phyloP scores from a whole-genome alignment of 2,797 vertebrate species.

The Gila robusta region DNA sequence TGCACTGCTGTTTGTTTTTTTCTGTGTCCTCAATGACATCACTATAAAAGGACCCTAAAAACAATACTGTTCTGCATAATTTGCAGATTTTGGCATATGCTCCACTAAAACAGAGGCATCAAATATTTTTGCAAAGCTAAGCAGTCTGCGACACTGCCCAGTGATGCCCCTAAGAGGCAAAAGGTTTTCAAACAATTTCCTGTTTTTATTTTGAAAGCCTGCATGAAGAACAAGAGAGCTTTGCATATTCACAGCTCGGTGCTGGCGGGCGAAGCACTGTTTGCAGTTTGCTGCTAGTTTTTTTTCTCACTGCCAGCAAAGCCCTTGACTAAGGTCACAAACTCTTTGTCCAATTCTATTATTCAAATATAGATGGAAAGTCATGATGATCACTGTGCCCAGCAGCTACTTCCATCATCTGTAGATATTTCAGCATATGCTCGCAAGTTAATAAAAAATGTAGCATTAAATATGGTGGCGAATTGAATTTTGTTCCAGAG shows the following conservation, averaged over 20 bases:
- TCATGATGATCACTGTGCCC: slow-evolving; percentile 86
- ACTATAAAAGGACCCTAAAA: slow-evolving; percentile 60
- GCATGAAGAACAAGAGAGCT: slow-evolving; percentile 61
- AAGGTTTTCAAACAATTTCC: slow-evolving; percentile 82
- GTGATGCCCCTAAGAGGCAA: slow-evolving; percentile 73
- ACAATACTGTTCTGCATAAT: slow-evolving; percentile 57
- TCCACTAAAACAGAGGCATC: slow-evolving; percentile 70
- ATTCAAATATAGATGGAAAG: slow-evolving; percentile 87
- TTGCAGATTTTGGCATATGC: slow-evolving; percentile 73
- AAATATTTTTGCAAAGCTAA: slow-evolving; percentile 70
- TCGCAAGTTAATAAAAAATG: slow-evolving; percentile 92
- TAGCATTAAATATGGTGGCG: slow-evolving; percentile 91
- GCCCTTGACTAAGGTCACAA: slow-evolving; percentile 97
- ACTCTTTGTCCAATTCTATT: slow-evolving; percentile 86
- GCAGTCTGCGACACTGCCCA: slow-evolving; percentile 61
- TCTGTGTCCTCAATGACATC: slow-evolving; percentile 57
- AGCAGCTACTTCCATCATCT: slow-evolving; percentile 93
- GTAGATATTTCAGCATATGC: slow-evolving; percentile 93
- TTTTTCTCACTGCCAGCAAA: slow-evolving; percentile 79
- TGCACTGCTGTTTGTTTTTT: slow-evolving; percentile 60
- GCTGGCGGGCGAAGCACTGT: slow-evolving; percentile 77
- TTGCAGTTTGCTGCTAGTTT: slow-evolving; percentile 72
- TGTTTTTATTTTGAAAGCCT: slow-evolving; percentile 74
- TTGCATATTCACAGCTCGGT: slow-evolving; percentile 88
- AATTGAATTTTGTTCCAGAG: slow-evolving; percentile 93